A percentile compares a stretch with the other conserved stretches of the same genome.
Evolutionary conservation across 1,140 invertebrate species (phyloP).

Genomic region (Calosoma granatense): DNA sequence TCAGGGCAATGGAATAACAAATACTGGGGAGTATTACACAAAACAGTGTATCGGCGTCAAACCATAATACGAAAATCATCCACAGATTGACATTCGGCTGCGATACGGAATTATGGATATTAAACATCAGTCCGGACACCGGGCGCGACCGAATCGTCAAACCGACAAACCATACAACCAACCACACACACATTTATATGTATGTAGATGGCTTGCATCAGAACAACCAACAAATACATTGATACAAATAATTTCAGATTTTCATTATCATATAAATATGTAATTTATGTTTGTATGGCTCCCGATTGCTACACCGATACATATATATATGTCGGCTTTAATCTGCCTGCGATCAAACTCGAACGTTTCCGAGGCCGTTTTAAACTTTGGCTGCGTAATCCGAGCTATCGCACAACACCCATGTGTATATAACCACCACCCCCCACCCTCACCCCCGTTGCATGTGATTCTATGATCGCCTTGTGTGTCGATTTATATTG

Average conservation of each 20-base stretch:
- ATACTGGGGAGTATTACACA: not conserved
- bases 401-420: not conserved
- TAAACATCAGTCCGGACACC: no score
- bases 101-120: constrained; percentile 3
- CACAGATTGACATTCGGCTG: not conserved
- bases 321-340: not conserved
- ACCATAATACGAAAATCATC: not conserved
- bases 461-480: not conserved
- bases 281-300: constrained; percentile 5
- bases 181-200: not conserved
- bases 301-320: not conserved
- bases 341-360: not conserved
- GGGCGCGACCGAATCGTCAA: not conserved
- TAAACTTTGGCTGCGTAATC: not conserved
- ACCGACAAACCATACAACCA: not conserved
- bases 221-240: not conserved
- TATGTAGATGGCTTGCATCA: no score
- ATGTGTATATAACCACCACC: not conserved
- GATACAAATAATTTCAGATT: constrained; percentile 5
- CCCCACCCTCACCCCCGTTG: not conserved
- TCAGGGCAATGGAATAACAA: not conserved
- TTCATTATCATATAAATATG: constrained; percentile 8
- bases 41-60: not conserved
- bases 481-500: not conserved
- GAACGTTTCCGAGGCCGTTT: not conserved